Conservation (phyloP, 2,113 vertebrate species). For the Podocnemis expansa region DNA sequence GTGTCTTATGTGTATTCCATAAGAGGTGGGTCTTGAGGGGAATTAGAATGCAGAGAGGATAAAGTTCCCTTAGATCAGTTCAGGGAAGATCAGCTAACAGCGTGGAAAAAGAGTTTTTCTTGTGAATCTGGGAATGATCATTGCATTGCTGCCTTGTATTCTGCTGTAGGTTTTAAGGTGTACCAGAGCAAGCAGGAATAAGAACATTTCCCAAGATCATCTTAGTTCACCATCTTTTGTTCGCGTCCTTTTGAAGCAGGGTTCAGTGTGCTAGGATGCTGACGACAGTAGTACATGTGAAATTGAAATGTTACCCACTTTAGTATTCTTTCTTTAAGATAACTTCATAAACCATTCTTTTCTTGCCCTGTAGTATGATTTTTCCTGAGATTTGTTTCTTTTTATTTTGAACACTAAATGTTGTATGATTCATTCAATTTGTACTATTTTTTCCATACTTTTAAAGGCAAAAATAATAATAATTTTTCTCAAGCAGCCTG, state of each 20-base stretch:
- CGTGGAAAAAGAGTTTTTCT: not conserved
- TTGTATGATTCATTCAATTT: not conserved
- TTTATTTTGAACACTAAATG: not conserved
- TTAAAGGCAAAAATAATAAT: not conserved
- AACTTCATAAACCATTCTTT: not conserved
- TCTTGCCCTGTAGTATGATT: not conserved
- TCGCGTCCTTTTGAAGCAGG: not conserved
- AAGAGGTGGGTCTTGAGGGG: not conserved
- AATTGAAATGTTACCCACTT: not conserved
- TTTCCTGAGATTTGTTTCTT: not conserved
- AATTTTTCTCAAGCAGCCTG: not conserved
- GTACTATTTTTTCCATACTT: not conserved
- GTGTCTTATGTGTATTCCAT: not conserved
- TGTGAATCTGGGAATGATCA: not conserved
- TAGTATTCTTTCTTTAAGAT: slow-evolving; percentile 3
- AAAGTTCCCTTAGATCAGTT: not conserved
- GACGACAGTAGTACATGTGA: not conserved
- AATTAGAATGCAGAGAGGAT: not conserved
- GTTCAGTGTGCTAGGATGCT: not conserved
- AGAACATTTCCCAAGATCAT: not conserved
- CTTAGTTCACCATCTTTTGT: not conserved
- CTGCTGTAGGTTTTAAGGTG: not conserved
- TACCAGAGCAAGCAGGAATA: not conserved
- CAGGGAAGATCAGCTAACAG: not conserved
- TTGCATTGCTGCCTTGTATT: not conserved